Evolutionary conservation across 2,888 invertebrate species (phyloP), one percentile per base, ranked within the genome.

Genomic region (Molorchus minor): DNA sequence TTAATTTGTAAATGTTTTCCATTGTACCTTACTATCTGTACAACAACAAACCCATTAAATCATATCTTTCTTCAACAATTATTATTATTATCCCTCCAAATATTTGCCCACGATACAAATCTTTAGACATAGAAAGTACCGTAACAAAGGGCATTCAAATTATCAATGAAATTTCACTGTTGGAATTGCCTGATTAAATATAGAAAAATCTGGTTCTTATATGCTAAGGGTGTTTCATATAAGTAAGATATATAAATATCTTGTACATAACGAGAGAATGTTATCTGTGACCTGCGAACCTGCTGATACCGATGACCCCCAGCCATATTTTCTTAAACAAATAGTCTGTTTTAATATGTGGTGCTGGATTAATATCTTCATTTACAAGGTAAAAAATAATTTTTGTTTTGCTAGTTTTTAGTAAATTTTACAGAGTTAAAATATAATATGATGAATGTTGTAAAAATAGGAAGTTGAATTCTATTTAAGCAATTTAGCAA

Each of bases 211-310:
- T n/a, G 16, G 8, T 36, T 8, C 17, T 41, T 15, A 15, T 16
- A 8, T 3, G 12, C n/a, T 43, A 56, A 46, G 25, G 15, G 51
- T 52, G 33, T 52, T 35, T 29, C 30, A 41, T 20, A 44, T 30
- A 36, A 52, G n/a, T n/a, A n/a, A 46, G 46, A 52, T 8, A 49
- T 49, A 16, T 21, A 35, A 21, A 36, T 57, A 43, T 20, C 15
- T 15, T 25, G 16, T 41, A 52, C 8, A 10, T 17, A 40, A 40
- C 15, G 41, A 49, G 55, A 40, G 49, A 44, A 30, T 47, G 55
- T 68, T 71, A 72, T 72, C 71, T 49, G 17, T 71, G 72, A 75
- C 75, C 75, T 65, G 59, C 65, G 68, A 72, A 69, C 71, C 61
- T 41, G 33, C 56, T 64, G 64, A 70, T 69, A 69, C 67, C 63